Percentiles rank a stretch among this genome's conserved stretches.
Conservation (phyloP, 2,888 invertebrate genomes). For the Leucoma salicis region DNA sequence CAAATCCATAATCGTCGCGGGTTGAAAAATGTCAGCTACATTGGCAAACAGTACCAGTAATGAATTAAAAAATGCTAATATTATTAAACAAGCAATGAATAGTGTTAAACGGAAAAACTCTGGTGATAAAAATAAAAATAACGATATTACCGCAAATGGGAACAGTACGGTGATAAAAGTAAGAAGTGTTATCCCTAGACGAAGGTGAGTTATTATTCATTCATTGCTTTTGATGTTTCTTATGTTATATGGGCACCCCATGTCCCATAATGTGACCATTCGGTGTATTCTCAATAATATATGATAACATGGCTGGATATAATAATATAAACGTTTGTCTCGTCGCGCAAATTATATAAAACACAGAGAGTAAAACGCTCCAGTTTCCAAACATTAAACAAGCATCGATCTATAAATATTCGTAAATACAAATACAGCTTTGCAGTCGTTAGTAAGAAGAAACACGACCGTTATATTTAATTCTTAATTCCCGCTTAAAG, state of each 20-base stretch:
- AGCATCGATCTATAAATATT: constrained; percentile 48
- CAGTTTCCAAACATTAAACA: constrained; percentile 60
- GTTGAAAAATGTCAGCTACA: constrained; percentile 68
- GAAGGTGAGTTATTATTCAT: constrained; percentile 58
- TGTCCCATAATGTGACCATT: too few species aligned
- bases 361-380: constrained; percentile 47
- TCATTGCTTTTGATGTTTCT: constrained; percentile 18
- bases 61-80: constrained; percentile 42
- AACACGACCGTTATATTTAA: constrained; percentile 9
- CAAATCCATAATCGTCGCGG: constrained; percentile 76
- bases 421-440: constrained; percentile 22
- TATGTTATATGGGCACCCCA: too few species aligned
- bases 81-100: constrained; percentile 35
- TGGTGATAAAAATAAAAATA: constrained; percentile 59
- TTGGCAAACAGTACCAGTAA: constrained; percentile 46
- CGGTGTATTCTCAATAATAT: too few species aligned
- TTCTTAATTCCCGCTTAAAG: constrained; percentile 26
- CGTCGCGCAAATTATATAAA: too few species aligned
- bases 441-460: constrained; percentile 18
- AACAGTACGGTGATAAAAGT: constrained; percentile 68
- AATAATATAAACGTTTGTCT: too few species aligned
- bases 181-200: constrained; percentile 74
- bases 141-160: constrained; percentile 33
- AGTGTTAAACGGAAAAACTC: constrained; percentile 50
- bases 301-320: too few species aligned